phyloP scores from a whole-genome alignment of 2,113 vertebrate genomes.

The Leptocoma aspasia region DNA sequence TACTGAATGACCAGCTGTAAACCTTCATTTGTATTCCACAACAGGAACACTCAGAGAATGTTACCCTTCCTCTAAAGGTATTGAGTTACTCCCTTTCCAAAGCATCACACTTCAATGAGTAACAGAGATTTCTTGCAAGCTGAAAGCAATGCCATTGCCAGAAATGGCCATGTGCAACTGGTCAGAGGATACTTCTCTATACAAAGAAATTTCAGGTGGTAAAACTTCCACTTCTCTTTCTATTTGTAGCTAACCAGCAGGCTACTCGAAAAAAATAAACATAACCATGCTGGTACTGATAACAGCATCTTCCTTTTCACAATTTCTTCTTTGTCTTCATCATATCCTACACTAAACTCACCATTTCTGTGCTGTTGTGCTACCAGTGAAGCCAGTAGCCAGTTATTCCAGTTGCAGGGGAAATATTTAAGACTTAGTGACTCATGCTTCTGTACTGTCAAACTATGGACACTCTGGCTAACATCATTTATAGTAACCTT shows the following conservation, averaged over 20 bases:
- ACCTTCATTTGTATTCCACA: conserved; percentile 65
- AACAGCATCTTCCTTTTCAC: neutral
- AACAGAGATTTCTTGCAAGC: neutral
- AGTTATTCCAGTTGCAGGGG: neutral
- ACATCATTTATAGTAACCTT: neutral
- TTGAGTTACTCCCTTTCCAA: neutral
- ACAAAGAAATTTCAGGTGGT: neutral
- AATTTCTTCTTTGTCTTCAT: neutral
- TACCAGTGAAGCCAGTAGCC: neutral
- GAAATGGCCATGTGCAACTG: neutral
- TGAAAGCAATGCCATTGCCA: neutral
- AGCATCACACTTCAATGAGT: neutral
- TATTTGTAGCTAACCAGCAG: neutral
- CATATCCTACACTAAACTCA: neutral
- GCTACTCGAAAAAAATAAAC: neutral
- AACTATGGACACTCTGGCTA: neutral
- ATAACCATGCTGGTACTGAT: neutral
- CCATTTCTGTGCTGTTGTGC: neutral
- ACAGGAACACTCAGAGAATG: neutral
- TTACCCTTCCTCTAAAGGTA: conserved; percentile 16
- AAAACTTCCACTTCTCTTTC: neutral
- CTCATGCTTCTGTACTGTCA: neutral
- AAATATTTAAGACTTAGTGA: neutral
- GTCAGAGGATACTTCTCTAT: neutral
- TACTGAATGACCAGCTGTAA: conserved; percentile 74